phyloP scores from a whole-genome alignment of 2,797 vertebrate genomes.

The Vespertilio murinus region DNA sequence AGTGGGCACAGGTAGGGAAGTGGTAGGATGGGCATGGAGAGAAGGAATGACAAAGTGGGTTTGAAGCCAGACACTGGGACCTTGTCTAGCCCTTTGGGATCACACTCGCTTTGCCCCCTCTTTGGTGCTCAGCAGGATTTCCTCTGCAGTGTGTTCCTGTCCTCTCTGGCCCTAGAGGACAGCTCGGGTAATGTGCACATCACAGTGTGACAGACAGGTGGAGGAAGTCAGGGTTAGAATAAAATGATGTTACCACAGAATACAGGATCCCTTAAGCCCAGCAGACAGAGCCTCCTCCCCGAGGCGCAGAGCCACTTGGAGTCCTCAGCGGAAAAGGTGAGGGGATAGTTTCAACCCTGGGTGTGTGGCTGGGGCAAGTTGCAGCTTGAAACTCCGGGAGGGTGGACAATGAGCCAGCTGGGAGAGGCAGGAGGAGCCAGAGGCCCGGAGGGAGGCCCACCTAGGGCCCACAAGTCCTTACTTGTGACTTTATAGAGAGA shows the following conservation, averaged over 20 bases:
- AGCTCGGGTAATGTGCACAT: background rate
- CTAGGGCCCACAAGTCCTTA: too few relatives aligned
- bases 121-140: background rate
- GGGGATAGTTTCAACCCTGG: background rate
- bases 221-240: background rate
- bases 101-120: background rate
- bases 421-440: background rate
- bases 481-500: background rate
- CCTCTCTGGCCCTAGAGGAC: background rate
- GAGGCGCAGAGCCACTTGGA: too few relatives aligned
- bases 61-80: background rate
- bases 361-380: background rate
- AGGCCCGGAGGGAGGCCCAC: fast-evolving
- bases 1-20: background rate
- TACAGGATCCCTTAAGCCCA: background rate
- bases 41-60: fast-evolving
- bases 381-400: too few relatives aligned
- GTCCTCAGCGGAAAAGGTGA: background rate
- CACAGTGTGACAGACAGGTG: background rate
- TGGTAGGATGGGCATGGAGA: too few relatives aligned
- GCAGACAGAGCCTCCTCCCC: background rate
- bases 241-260: background rate
- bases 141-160: background rate
- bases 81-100: background rate
- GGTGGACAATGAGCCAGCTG: background rate